Percentiles rank a stretch among this genome's conserved stretches.
phyloP scores from a whole-genome alignment of 2,797 vertebrate genomes.

The Phataginus tetradactyla region DNA sequence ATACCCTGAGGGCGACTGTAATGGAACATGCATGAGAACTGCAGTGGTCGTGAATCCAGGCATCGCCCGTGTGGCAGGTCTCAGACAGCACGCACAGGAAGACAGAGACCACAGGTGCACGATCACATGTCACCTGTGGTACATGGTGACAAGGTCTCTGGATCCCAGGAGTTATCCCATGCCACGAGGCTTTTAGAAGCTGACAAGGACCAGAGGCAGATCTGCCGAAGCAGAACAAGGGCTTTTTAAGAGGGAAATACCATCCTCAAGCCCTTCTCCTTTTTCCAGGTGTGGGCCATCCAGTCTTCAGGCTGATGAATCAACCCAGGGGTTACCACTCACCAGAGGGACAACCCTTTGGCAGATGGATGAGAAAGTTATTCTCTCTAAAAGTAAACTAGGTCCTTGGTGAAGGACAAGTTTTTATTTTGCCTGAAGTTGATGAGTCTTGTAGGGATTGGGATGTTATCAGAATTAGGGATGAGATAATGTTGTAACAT shows the following conservation, averaged over 20 bases:
- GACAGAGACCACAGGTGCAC: not conserved
- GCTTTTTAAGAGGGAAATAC: not conserved
- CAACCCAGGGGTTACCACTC: not conserved
- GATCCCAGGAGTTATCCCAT: not conserved
- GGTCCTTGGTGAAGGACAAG: not conserved
- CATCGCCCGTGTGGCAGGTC: not conserved
- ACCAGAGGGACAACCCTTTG: not conserved
- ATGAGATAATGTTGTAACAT: not conserved
- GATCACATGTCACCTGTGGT: not conserved
- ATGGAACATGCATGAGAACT: accelerated
- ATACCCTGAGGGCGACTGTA: no score
- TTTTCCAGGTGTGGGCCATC: not conserved
- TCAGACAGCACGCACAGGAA: not conserved
- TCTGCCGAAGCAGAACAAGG: not conserved
- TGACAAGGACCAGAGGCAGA: not conserved
- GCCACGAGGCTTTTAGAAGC: not conserved
- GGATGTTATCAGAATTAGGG: not conserved
- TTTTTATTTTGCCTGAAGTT: not conserved
- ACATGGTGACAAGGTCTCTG: not conserved
- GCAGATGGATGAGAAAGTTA: accelerated
- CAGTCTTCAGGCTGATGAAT: not conserved
- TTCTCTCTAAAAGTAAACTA: not conserved
- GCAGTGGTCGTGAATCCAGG: not conserved
- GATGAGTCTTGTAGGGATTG: slow-evolving; percentile 2
- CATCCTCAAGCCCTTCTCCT: not conserved